phyloP scores from a whole-genome alignment of 2,113 vertebrate species.

The Scopus umbretta region DNA sequence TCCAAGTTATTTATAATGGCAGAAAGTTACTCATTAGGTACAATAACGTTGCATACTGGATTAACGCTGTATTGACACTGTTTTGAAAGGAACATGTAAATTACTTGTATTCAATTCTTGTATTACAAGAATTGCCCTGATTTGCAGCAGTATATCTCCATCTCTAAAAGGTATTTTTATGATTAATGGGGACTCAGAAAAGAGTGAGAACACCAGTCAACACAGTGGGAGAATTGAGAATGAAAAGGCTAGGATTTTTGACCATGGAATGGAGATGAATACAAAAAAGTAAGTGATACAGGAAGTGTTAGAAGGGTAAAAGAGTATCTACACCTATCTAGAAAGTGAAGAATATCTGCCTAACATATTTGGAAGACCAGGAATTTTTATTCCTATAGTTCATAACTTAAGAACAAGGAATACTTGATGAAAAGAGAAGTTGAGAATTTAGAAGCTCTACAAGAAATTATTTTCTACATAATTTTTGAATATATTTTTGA shows the following conservation, averaged over 20 bases:
- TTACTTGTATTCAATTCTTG: no score
- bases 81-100: neutral
- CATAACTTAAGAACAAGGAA: neutral
- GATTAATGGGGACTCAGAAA: neutral
- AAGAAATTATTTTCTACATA: neutral
- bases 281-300: neutral
- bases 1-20: neutral
- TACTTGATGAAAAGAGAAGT: neutral
- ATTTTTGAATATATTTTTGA: neutral
- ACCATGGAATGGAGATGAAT: neutral
- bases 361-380: neutral
- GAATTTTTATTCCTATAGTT: neutral
- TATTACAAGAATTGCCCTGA: neutral
- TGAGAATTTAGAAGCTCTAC: neutral
- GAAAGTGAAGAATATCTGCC: neutral
- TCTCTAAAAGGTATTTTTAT: neutral
- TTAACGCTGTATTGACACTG: rapidly evolving
- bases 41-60: neutral
- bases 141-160: neutral
- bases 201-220: neutral
- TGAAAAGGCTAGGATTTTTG: neutral
- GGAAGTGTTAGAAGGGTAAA: neutral
- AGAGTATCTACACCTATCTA: neutral
- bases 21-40: neutral
- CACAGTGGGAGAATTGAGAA: neutral